A percentile compares a stretch with the other conserved stretches of the same genome.
Evolutionary conservation across 2,888 invertebrate species (phyloP).

Genomic region (Microctonus aethiopoides): DNA sequence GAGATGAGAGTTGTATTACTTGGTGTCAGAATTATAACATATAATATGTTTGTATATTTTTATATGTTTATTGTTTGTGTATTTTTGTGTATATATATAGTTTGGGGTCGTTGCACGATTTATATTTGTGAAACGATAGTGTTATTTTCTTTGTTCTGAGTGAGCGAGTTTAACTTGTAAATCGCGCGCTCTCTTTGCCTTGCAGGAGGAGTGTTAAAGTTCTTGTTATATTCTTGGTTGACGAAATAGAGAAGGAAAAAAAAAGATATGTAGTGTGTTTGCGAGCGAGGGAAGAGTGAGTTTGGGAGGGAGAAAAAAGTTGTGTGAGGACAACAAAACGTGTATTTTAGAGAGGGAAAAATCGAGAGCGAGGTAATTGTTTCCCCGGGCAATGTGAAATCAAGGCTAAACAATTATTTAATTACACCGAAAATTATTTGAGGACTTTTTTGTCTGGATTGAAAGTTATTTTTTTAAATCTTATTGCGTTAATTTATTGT

Average conservation of each 20-base stretch:
- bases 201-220: neutral
- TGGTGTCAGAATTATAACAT: neutral
- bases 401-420: neutral
- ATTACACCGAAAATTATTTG: neutral
- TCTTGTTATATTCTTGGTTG: slow-evolving; percentile 16
- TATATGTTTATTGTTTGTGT: neutral
- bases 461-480: too few relatives aligned
- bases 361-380: neutral
- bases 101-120: slow-evolving; percentile 33
- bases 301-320: neutral
- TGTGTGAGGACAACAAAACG: neutral
- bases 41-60: neutral
- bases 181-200: neutral
- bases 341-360: neutral
- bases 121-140: slow-evolving; percentile 43
- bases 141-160: slow-evolving; percentile 32
- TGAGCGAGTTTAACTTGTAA: slow-evolving; percentile 11
- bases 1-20: neutral
- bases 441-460: neutral
- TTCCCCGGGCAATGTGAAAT: neutral
- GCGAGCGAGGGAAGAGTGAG: neutral
- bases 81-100: neutral
- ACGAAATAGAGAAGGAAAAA: neutral
- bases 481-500: too few relatives aligned
- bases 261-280: neutral